Evolutionary conservation across 1,140 invertebrate species (phyloP).

Genomic region (Aplysia californica): DNA sequence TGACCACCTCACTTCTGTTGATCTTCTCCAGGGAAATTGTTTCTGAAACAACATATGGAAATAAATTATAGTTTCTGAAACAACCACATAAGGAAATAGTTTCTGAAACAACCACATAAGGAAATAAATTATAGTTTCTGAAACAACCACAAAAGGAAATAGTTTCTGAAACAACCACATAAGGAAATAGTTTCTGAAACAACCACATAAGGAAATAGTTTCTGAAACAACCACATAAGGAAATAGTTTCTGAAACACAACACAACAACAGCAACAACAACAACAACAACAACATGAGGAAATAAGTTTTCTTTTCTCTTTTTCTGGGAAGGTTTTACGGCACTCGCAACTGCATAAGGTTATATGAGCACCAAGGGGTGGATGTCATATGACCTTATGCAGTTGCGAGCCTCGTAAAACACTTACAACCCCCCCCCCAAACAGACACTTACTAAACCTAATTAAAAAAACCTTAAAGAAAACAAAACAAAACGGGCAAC

Average conservation of each 20-base stretch:
- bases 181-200: neutral
- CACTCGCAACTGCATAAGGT: too few relatives aligned
- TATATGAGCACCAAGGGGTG: too few relatives aligned
- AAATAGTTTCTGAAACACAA: too few relatives aligned
- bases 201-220: neutral
- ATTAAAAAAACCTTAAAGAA: slow-evolving; percentile 17
- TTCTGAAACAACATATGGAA: neutral
- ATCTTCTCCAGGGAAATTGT: neutral
- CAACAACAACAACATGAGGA: neutral
- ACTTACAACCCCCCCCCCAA: neutral
- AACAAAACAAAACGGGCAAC: neutral
- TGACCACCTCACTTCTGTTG: neutral
- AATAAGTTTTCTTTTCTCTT: neutral
- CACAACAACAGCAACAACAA: neutral
- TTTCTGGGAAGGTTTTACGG: neutral
- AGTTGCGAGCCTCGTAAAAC: too few relatives aligned
- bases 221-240: neutral
- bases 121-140: neutral
- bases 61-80: neutral
- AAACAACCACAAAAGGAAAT: neutral
- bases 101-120: neutral
- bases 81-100: neutral
- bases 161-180: neutral
- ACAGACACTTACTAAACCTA: neutral
- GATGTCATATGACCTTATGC: too few relatives aligned